Base-by-base conservation (phyloP, 2,888 invertebrate genomes). In the Pyrrhosoma nymphula region DNA sequence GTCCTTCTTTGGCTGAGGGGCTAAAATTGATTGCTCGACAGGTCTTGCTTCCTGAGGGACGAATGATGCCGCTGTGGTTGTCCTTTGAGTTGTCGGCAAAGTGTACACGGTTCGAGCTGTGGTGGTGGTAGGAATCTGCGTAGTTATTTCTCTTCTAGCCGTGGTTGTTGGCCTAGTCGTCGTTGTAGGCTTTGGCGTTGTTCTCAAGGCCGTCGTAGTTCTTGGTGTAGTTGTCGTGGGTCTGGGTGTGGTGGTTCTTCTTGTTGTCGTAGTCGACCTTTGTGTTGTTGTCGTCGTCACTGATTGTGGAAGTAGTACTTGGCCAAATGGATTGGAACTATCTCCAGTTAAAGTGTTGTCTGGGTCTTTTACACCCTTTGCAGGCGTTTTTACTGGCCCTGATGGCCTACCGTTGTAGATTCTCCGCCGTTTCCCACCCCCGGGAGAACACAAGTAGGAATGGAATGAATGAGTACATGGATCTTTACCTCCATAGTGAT, bases 401-500 rank as follows among this genome's bases (percentile, higher is more conserved):
- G 30, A 30, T 6, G 82, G 82, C 14, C 16, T 35, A 35, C 82
- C 82, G 18, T 82, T 82, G 18, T 82, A 82, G 16, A 82, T 82
- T 82, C 82, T 82, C 18, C 82, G 23, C 35, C 82, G 35, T 35
- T 82, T 82, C 14, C 30, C 30, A 18, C 16, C 18, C 35, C 30
- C 30, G 3, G 96, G 95, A 47, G 95, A 95, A 75, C 95, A 96
- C n/a, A 96, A 75, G 91, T 95, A 96, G 30, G 95, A 95, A 88
- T 95, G 96, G 88, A 96, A 96, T 0, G 96, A 91, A 56, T 95
- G 96, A 23, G 93, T 95, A 63, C 96, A 96, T 23, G 95, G 95
- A 69, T 95, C 95, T 39, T 95, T 93, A 3, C 26, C 18, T 0
- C n/a, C 35, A 8, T 26, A 35, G 23, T 56, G 90, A 6, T 30